Evolutionary conservation across 2,797 vertebrate genomes (phyloP).

Genomic region (Anguilla megastoma): DNA sequence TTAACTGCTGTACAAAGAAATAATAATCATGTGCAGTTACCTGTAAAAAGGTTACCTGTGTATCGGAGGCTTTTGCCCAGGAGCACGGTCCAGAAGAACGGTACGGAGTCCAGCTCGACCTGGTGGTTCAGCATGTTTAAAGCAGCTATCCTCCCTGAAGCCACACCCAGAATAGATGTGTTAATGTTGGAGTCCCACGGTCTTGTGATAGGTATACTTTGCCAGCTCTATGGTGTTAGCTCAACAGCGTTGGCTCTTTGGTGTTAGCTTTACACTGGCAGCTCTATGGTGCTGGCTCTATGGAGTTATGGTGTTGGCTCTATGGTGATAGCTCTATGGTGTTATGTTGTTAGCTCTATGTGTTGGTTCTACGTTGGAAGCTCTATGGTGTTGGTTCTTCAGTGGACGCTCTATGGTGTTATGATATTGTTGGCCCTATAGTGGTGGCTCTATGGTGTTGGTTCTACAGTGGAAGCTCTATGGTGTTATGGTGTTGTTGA

Average conservation of each 20-base stretch:
- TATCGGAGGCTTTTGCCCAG: constrained; percentile 81
- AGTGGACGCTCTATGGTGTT: background rate
- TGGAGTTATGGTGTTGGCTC: background rate
- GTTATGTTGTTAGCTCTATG: background rate
- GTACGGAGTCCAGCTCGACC: constrained; percentile 71
- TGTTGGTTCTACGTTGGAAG: background rate
- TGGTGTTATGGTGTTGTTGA: background rate
- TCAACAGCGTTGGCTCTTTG: background rate
- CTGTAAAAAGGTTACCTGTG: constrained; percentile 64
- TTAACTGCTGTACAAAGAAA: constrained; percentile 17
- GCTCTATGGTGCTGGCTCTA: background rate
- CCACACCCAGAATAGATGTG: background rate
- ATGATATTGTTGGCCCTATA: background rate
- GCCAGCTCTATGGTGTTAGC: background rate
- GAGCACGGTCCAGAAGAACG: constrained; percentile 86
- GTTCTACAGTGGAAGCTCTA: background rate
- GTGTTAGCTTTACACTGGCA: background rate
- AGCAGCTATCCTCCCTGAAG: constrained; percentile 79
- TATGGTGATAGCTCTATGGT: background rate
- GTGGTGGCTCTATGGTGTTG: background rate
- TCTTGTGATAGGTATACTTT: background rate
- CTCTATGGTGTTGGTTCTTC: background rate
- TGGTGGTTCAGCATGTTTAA: constrained; percentile 80
- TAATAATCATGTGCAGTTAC: background rate
- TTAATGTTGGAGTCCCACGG: background rate